Base-by-base conservation (phyloP, 2,888 invertebrate genomes). In the Hemistola chrysoprasaria region DNA sequence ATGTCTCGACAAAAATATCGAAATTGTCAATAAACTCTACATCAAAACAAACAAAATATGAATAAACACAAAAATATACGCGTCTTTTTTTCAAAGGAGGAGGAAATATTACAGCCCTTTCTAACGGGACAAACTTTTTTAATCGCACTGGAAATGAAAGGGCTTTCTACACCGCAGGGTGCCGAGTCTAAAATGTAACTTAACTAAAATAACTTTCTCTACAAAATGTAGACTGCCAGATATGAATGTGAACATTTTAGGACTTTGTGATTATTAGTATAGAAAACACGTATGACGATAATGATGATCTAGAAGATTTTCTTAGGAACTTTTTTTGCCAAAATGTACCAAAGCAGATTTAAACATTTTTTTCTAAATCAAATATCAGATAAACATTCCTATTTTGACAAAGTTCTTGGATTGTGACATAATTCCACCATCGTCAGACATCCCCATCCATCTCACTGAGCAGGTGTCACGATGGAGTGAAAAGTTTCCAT, bases 401-500 rank as follows among this genome's bases (percentile, higher is more conserved):
- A 30, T 16, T 28, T 8, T 10, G 31, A 44, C 34, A 44, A 30
- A 6, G 38, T 30, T 16, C 29, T 20, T 5, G 22, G 7, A 7
- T 8, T n/a, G 8, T 11, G 9, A 38, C 37, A 34, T 22, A 43
- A 29, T 31, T 38, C 34, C 8, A 20, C 43, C 37, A 33, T 44
- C 37, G 24, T 24, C 30, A 30, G 6, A 55, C 64, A 53, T 56
- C 65, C 63, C 71, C 72, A 75, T 80, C 74, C 75, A 77, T 78
- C 70, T 74, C 62, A 42, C 53, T 55, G 65, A 68, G 45, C 71
- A 76, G 68, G 70, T 78, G 76, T 74, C 75, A 77, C 73, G 68
- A 63, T 53, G 59, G 68, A 75, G 67, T 69, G 65, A 71, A 75
- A 78, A 79, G 69, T 78, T 77, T 52, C 65, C 53, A 71, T 78